Conservation (phyloP, 2,888 invertebrate genomes). For the Apocheima hispidaria region DNA sequence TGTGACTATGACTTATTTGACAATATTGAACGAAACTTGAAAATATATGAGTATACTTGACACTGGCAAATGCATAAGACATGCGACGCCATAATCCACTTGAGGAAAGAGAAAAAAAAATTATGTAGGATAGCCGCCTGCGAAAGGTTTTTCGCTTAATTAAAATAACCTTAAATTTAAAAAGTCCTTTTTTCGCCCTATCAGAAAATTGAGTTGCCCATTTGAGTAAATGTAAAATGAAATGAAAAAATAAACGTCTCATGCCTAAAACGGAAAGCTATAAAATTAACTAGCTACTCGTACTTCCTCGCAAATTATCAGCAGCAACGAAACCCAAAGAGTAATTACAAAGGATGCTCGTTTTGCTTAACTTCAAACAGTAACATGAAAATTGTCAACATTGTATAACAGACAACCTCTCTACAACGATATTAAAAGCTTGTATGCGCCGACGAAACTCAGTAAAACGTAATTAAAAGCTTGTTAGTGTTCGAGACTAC, state of each 20-base stretch:
- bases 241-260: conserved; percentile 26
- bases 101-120: no score
- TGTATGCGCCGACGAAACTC: conserved; percentile 59
- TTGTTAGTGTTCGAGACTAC: conserved; percentile 66
- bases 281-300: conserved; percentile 29
- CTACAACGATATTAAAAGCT: conserved; percentile 63
- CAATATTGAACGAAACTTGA: no score
- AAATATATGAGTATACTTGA: no score
- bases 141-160: no score
- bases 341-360: conserved; percentile 40
- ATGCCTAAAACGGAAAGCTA: conserved; percentile 27
- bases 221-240: conserved; percentile 2
- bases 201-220: no score
- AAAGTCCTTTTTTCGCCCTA: no score
- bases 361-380: conserved; percentile 36
- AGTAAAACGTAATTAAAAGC: conserved; percentile 73
- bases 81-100: no score
- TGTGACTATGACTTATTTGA: no score
- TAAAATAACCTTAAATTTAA: no score
- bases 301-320: conserved; percentile 29
- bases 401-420: conserved; percentile 53
- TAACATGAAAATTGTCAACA: conserved; percentile 49
- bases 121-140: no score
- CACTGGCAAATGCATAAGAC: no score
- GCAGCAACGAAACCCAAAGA: conserved; percentile 38